These are phyloP conservation scores for Oreochromis spilurus DNA, from an alignment of 2,113 vertebrate genomes.

Conservation along the genomic window DNA sequence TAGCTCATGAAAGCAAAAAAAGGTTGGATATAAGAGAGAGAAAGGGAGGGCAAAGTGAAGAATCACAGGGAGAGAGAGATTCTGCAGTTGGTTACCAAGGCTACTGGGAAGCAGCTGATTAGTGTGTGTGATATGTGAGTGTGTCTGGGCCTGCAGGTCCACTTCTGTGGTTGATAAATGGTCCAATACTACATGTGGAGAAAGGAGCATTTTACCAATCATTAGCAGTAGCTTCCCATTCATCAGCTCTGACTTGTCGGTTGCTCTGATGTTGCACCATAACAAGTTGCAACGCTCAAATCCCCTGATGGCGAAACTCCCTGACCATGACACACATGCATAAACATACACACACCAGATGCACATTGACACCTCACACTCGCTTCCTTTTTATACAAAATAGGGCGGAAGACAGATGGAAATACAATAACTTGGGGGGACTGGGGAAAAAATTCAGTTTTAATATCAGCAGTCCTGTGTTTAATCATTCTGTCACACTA, in stretches of 20 bases:
- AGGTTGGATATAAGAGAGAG: not conserved
- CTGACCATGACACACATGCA: slow-evolving; percentile 11
- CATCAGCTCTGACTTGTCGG: slow-evolving; percentile 40
- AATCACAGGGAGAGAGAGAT: not conserved
- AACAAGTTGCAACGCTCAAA: slow-evolving; percentile 39
- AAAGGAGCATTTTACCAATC: slow-evolving; percentile 45
- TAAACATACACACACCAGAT: not conserved
- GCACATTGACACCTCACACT: not conserved
- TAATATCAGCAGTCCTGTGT: not conserved
- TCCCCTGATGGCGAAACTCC: slow-evolving; percentile 19
- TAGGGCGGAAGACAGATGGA: not conserved
- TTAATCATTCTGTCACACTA: not conserved
- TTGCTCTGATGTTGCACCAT: slow-evolving; percentile 61
- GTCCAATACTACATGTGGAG: slow-evolving; percentile 26
- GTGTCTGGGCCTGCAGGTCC: slow-evolving; percentile 27
- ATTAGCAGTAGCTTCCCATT: slow-evolving; percentile 51
- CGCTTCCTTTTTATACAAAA: not conserved
- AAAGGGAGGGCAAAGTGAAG: not conserved
- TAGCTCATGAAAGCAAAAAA: slow-evolving; percentile 42
- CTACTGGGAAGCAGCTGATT: slow-evolving; percentile 37
- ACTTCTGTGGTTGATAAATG: slow-evolving; percentile 47
- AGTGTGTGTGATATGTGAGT: slow-evolving; percentile 30
- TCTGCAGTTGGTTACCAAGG: slow-evolving; percentile 36
- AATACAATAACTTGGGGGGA: slow-evolving; percentile 4
- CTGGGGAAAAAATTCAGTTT: not conserved